A percentile compares a stretch with the other conserved stretches of the same genome.
Evolutionary conservation across 2,888 invertebrate genomes (phyloP).

Genomic region (Athalia rosae): DNA sequence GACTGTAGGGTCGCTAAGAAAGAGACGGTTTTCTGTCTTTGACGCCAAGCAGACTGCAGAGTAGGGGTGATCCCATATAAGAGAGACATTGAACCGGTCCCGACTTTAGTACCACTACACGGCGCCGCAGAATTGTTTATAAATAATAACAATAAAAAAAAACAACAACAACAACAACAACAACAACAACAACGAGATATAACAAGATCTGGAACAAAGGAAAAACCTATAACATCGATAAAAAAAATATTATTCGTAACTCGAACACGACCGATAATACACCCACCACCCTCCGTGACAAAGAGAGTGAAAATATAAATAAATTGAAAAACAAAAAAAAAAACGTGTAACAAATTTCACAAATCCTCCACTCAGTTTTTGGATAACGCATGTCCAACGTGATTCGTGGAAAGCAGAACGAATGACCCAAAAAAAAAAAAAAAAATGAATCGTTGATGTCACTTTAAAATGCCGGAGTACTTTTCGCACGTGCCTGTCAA

Average conservation of each 20-base stretch:
- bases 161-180: not conserved
- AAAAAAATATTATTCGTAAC: no score
- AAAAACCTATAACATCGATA: not conserved
- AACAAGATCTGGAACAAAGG: not conserved
- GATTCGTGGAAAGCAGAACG: no score
- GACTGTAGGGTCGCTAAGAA: constrained; percentile 36
- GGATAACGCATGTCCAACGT: no score
- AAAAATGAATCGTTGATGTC: not conserved
- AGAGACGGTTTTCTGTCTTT: constrained; percentile 46
- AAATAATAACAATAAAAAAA: not conserved
- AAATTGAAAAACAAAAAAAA: no score
- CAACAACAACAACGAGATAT: not conserved
- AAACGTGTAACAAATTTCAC: no score
- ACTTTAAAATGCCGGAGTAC: not conserved
- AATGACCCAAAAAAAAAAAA: not conserved
- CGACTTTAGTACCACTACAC: constrained; percentile 70
- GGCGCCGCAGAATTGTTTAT: constrained; percentile 46
- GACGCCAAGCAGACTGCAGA: constrained; percentile 56
- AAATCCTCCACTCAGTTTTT: no score
- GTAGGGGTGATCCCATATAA: constrained; percentile 71
- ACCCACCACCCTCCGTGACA: no score
- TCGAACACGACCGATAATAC: no score
- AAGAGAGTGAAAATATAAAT: no score
- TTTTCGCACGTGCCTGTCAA: not conserved
- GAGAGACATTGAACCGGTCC: constrained; percentile 70